A percentile compares a stretch with the other conserved stretches of the same genome.
These are phyloP conservation scores for Drosophila mayri DNA, from an alignment of 1,140 invertebrate species.

Conservation along the genomic window DNA sequence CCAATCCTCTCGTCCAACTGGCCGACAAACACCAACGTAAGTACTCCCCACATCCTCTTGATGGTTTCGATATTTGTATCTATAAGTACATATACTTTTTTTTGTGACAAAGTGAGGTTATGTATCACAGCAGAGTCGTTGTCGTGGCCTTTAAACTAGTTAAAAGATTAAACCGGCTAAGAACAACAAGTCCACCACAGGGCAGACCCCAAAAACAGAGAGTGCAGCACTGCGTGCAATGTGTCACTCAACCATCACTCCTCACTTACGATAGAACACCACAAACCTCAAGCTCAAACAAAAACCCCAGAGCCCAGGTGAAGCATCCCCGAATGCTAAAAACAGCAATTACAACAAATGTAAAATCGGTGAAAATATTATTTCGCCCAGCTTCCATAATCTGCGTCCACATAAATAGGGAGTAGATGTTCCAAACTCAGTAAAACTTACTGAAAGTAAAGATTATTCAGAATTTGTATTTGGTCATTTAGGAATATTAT, in stretches of 20 bases:
- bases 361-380: conserved; percentile 65
- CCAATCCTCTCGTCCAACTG: conserved; percentile 95
- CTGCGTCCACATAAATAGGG: conserved; percentile 23
- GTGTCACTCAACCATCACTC: conserved; percentile 46
- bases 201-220: conserved; percentile 42
- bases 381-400: conserved; percentile 57
- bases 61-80: conserved; percentile 20
- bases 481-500: no score
- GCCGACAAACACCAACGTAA: conserved; percentile 99
- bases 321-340: conserved; percentile 66
- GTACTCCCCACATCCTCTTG: conserved; percentile 72
- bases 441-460: no score
- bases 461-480: no score
- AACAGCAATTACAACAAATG: conserved; percentile 77
- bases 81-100: conserved; percentile 36
- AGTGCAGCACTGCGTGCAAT: conserved; percentile 40
- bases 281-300: conserved; percentile 12
- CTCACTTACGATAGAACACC: background rate
- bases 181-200: conserved; percentile 60
- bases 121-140: conserved; percentile 51
- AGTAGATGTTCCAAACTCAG: no score
- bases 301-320: conserved; percentile 25
- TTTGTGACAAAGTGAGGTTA: conserved; percentile 71
- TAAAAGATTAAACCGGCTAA: conserved; percentile 49
- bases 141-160: conserved; percentile 54